These are phyloP conservation scores for Rhagonycha lutea DNA, from an alignment of 2,888 invertebrate species.

Conservation along the genomic window DNA sequence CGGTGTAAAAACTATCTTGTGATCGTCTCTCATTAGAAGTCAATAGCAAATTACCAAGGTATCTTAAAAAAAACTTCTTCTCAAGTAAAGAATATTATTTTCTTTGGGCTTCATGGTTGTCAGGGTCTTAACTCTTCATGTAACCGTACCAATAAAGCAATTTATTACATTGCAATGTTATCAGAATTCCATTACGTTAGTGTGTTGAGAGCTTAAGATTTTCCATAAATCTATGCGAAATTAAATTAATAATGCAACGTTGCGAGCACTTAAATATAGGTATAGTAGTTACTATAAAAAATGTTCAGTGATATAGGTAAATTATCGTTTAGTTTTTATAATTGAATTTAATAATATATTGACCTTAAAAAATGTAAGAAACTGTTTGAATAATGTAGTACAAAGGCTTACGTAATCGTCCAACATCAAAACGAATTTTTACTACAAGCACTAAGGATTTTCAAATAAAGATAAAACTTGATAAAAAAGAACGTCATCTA, in stretches of 20 bases:
- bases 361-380: background rate
- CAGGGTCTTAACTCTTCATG: too few species aligned
- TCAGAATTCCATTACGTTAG: background rate
- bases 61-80: too few species aligned
- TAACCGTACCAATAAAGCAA: too few species aligned
- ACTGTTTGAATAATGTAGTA: background rate
- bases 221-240: background rate
- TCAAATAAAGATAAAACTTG: background rate
- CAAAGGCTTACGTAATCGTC: background rate
- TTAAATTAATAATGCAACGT: background rate
- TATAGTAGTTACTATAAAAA: too few species aligned
- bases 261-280: background rate
- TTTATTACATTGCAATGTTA: too few species aligned
- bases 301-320: background rate
- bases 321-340: background rate
- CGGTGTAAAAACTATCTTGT: too few species aligned
- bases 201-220: background rate
- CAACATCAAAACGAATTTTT: background rate
- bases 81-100: too few species aligned
- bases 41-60: too few species aligned
- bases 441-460: background rate
- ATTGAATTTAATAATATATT: background rate
- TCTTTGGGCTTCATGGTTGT: too few species aligned
- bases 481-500: conserved; percentile 1
- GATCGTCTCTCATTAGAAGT: too few species aligned